Conservation (phyloP, 2,113 vertebrate species). For the Nothoprocta perdicaria region DNA sequence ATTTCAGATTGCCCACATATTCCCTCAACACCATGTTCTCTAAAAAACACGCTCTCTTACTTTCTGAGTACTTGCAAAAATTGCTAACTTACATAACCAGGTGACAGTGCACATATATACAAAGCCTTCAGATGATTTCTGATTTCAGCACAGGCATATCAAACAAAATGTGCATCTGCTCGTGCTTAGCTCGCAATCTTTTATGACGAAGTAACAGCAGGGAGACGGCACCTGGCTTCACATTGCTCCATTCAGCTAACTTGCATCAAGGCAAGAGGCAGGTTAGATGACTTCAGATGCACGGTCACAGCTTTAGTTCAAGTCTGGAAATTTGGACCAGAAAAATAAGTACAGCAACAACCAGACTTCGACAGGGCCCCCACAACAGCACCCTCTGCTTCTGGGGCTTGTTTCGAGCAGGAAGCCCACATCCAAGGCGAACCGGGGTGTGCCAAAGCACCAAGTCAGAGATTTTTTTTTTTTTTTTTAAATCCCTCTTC, state of each 20-base stretch:
- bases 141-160: background rate
- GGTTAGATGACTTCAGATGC: no score
- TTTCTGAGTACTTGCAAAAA: conserved; percentile 1
- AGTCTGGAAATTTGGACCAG: accelerated
- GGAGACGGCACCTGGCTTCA: accelerated
- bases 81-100: background rate
- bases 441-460: background rate
- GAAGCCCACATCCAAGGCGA: background rate
- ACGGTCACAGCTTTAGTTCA: no score
- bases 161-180: background rate
- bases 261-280: accelerated
- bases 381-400: accelerated
- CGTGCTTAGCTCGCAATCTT: background rate
- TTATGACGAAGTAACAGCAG: background rate
- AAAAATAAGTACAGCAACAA: background rate
- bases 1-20: conserved; percentile 35
- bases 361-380: background rate
- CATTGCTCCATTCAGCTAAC: background rate
- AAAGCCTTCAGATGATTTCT: background rate
- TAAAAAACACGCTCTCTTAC: conserved; percentile 36
- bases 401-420: background rate
- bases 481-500: background rate
- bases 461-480: accelerated
- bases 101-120: background rate
- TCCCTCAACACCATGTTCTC: conserved; percentile 31